Percentiles rank a stretch among this genome's conserved stretches.
These are phyloP conservation scores for Incurvaria masculella DNA, from an alignment of 2,888 invertebrate genomes.

Conservation along the genomic window DNA sequence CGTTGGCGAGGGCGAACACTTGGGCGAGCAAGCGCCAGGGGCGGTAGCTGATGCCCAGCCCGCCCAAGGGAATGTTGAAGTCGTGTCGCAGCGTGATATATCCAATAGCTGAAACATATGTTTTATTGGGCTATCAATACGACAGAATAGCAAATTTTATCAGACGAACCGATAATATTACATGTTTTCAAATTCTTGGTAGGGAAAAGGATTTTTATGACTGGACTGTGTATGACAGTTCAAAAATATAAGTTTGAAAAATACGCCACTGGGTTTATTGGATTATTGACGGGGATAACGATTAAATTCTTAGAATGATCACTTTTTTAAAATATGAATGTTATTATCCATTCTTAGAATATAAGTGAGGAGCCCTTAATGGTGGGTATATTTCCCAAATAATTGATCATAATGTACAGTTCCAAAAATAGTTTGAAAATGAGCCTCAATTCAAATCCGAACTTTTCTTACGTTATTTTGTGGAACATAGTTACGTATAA, in stretches of 20 bases:
- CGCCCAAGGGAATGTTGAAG: background rate
- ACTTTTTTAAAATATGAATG: no score
- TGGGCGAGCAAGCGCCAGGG: slow-evolving; percentile 11
- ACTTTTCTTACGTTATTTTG: no score
- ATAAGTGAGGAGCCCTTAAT: no score
- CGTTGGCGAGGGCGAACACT: slow-evolving; percentile 4
- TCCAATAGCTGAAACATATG: background rate
- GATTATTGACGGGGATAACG: background rate
- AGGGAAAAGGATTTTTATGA: background rate
- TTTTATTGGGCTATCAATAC: background rate
- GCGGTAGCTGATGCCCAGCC: slow-evolving; percentile 6
- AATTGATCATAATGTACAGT: no score
- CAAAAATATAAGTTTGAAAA: background rate
- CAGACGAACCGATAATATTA: no score
- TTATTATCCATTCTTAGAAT: no score
- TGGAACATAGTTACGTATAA: background rate
- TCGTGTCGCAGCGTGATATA: background rate
- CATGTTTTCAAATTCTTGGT: background rate
- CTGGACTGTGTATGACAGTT: no score
- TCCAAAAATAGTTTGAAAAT: no score
- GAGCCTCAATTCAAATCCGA: no score
- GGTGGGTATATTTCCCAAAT: no score
- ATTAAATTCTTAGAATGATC: no score
- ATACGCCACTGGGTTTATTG: background rate
- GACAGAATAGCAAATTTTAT: background rate